Evolutionary conservation across 2,888 invertebrate species (phyloP).

Genomic region (Andrena haemorrhoa): DNA sequence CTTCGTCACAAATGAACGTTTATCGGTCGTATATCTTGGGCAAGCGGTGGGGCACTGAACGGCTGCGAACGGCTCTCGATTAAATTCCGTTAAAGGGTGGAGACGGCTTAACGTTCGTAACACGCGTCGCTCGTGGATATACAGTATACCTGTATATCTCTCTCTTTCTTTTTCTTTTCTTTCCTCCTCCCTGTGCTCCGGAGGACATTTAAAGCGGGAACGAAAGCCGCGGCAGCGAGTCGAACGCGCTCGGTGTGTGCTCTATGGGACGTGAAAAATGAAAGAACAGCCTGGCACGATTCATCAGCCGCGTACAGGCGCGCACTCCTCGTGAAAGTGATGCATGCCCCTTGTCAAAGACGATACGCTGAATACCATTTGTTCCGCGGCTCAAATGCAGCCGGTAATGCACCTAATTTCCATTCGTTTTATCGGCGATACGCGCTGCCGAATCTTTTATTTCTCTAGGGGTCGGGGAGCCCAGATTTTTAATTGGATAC

Average conservation of each 20-base stretch:
- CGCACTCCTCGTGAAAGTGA: constrained; percentile 67
- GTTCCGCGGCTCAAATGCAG: constrained; percentile 50
- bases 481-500: background rate
- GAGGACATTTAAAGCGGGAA: constrained; percentile 44
- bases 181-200: background rate
- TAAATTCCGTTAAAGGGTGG: constrained; percentile 60
- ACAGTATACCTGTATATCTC: constrained; percentile 6
- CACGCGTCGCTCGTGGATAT: constrained; percentile 32
- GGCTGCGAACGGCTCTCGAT: constrained; percentile 40
- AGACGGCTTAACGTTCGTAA: constrained; percentile 38
- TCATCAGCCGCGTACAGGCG: constrained; percentile 60
- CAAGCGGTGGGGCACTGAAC: constrained; percentile 29
- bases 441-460: constrained; percentile 5
- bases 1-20: constrained; percentile 56
- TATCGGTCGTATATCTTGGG: constrained; percentile 53
- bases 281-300: constrained; percentile 63
- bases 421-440: constrained; percentile 48
- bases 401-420: constrained; percentile 52
- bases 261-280: constrained; percentile 67
- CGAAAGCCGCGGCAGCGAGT: constrained; percentile 21
- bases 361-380: constrained; percentile 69
- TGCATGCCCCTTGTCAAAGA: constrained; percentile 66
- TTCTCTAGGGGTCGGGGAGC: background rate
- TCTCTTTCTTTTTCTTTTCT: background rate
- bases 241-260: constrained; percentile 17